A percentile compares a stretch with the other conserved stretches of the same genome.
These are phyloP conservation scores for Chironomus riparius DNA, from an alignment of 2,888 invertebrate genomes.

Conservation along the genomic window DNA sequence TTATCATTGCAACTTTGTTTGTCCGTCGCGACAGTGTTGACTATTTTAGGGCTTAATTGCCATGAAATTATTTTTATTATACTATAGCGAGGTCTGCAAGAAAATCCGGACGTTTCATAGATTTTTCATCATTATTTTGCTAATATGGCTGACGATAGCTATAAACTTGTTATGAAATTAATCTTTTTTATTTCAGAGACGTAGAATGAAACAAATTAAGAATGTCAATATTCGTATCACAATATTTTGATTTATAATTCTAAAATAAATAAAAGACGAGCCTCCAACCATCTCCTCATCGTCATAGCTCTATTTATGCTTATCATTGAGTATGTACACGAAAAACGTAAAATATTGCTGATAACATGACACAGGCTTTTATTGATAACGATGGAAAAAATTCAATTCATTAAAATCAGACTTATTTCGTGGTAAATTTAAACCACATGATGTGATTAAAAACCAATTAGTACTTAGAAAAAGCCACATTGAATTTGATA, in stretches of 20 bases:
- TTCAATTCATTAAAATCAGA: no score
- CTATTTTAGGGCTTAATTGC: neutral
- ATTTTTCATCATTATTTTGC: no score
- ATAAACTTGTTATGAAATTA: no score
- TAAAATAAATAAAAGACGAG: neutral
- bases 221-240: neutral
- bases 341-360: neutral
- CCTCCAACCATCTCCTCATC: neutral
- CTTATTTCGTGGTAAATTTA: neutral
- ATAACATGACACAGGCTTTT: neutral
- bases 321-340: no score
- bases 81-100: no score
- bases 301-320: no score
- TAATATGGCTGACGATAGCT: no score
- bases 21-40: neutral
- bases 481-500: neutral
- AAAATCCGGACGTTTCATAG: no score
- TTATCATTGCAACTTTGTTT: neutral
- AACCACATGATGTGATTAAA: neutral
- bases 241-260: neutral
- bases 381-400: neutral
- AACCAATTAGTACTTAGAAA: neutral
- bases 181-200: no score
- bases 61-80: neutral
- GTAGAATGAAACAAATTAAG: neutral